These are phyloP conservation scores for Ennomos quercinarius DNA, from an alignment of 2,888 invertebrate species.

Conservation along the genomic window DNA sequence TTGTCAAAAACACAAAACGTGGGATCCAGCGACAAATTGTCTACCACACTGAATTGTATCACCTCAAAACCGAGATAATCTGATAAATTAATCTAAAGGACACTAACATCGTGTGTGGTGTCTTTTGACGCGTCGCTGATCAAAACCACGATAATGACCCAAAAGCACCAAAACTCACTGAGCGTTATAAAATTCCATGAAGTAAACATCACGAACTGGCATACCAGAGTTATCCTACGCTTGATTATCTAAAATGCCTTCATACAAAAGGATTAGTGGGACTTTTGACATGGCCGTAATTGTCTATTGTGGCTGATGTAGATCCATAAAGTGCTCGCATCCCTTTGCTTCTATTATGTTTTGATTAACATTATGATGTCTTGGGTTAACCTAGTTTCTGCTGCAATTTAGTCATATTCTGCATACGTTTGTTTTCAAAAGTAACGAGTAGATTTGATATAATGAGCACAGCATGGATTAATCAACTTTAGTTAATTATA, in stretches of 20 bases:
- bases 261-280: slow-evolving; percentile 66
- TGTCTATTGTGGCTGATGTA: slow-evolving; percentile 63
- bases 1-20: slow-evolving; percentile 30
- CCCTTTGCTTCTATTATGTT: slow-evolving; percentile 28
- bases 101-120: slow-evolving; percentile 77
- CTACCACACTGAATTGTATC: slow-evolving; percentile 49
- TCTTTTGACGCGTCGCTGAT: slow-evolving; percentile 72
- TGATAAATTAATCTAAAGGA: slow-evolving; percentile 73
- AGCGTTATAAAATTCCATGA: slow-evolving; percentile 74
- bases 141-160: slow-evolving; percentile 74
- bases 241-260: slow-evolving; percentile 77
- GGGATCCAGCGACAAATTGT: slow-evolving; percentile 27
- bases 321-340: slow-evolving; percentile 47
- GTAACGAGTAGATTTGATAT: too few species aligned
- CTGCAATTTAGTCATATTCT: neutral
- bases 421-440: too few species aligned
- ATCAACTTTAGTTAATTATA: too few species aligned
- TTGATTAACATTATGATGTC: slow-evolving; percentile 22
- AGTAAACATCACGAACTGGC: slow-evolving; percentile 73
- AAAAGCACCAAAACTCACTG: slow-evolving; percentile 42
- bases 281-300: slow-evolving; percentile 61
- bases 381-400: slow-evolving; percentile 13
- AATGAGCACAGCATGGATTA: too few species aligned
- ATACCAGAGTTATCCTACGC: slow-evolving; percentile 55
- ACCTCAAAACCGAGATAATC: slow-evolving; percentile 53